These are phyloP conservation scores for Blastobasis lacticolella DNA, from an alignment of 2,888 invertebrate genomes.

Conservation along the genomic window DNA sequence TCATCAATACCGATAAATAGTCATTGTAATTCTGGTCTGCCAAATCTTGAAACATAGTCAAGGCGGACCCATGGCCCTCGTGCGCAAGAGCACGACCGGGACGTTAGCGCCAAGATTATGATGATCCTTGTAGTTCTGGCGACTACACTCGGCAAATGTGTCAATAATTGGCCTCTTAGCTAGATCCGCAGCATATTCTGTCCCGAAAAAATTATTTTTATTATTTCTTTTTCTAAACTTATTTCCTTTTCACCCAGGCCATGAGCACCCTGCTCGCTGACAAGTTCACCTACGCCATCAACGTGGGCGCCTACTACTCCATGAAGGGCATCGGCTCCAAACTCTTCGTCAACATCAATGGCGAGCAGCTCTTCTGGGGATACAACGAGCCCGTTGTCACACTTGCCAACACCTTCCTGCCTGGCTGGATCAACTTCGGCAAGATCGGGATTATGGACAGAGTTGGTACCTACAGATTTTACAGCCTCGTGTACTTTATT, in stretches of 20 bases:
- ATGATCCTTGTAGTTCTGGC: too few species aligned
- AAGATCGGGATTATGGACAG: conserved; percentile 87
- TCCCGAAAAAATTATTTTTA: too few species aligned
- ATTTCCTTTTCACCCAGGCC: conserved; percentile 32
- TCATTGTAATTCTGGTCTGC: too few species aligned
- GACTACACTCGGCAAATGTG: too few species aligned
- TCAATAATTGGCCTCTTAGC: too few species aligned
- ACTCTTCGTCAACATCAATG: conserved; percentile 78
- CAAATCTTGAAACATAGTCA: too few species aligned
- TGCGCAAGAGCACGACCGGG: too few species aligned
- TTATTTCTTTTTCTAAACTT: too few species aligned
- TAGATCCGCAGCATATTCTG: too few species aligned
- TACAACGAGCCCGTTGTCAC: conserved; percentile 85
- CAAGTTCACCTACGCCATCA: conserved; percentile 65
- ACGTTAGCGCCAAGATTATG: too few species aligned
- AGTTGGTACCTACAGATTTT: conserved; percentile 62
- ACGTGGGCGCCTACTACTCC: conserved; percentile 78
- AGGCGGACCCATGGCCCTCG: too few species aligned
- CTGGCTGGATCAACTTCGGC: conserved; percentile 86
- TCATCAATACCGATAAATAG: too few species aligned
- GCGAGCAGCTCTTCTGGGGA: conserved; percentile 87
- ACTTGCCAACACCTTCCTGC: conserved; percentile 81
- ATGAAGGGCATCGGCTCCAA: conserved; percentile 77
- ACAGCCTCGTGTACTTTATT: not conserved
- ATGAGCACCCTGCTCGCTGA: conserved; percentile 58